These are phyloP conservation scores for Sipha flava DNA, from an alignment of 1,140 invertebrate genomes.

Conservation along the genomic window DNA sequence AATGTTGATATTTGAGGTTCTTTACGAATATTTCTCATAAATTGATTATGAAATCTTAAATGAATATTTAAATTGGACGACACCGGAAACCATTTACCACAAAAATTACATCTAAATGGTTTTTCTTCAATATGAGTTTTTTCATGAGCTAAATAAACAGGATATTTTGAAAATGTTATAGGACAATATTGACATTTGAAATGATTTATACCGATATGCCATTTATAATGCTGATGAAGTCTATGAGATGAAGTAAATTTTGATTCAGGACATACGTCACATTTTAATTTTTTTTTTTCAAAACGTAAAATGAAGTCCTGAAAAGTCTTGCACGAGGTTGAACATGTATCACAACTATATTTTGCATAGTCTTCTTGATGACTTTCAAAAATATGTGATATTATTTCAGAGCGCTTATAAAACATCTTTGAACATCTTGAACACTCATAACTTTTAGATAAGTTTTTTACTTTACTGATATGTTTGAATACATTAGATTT, in stretches of 20 bases:
- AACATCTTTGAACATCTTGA: slow-evolving; percentile 12
- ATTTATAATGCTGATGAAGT: slow-evolving; percentile 7
- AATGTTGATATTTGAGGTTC: background rate
- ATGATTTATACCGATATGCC: slow-evolving; percentile 9
- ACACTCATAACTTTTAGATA: background rate
- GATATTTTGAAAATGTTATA: background rate
- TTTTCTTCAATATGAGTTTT: background rate
- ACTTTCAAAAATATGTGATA: background rate
- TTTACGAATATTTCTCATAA: background rate
- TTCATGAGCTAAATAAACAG: background rate
- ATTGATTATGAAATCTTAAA: background rate
- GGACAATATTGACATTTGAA: slow-evolving; percentile 20
- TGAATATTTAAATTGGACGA: slow-evolving; percentile 6
- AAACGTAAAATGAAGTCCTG: background rate
- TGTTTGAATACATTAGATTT: background rate
- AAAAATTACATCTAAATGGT: background rate
- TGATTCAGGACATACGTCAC: slow-evolving; percentile 1
- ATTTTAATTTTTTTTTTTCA: background rate
- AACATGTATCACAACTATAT: slow-evolving; percentile 12
- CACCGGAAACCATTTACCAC: background rate
- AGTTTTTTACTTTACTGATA: background rate
- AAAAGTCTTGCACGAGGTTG: background rate
- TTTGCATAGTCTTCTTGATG: background rate
- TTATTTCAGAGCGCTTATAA: background rate
- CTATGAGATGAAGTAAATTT: background rate